phyloP scores from a whole-genome alignment of 2,113 vertebrate genomes.

The Callaeas wilsoni region DNA sequence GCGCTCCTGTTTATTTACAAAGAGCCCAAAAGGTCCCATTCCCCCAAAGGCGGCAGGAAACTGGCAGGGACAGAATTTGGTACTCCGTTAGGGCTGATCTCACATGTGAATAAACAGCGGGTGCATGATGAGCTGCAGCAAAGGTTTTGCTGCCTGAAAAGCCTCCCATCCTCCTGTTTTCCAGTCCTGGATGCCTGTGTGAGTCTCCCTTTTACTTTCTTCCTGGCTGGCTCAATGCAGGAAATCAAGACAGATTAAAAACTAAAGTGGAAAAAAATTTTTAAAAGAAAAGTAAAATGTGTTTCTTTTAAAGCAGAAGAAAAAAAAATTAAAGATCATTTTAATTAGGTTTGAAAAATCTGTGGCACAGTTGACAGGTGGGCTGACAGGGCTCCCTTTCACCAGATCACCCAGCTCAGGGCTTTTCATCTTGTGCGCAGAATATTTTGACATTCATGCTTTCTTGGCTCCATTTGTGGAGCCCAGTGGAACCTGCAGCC shows the following conservation, averaged over 20 bases:
- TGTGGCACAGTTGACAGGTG: not conserved
- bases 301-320: conserved; percentile 16
- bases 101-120: not conserved
- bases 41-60: conserved; percentile 32
- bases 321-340: conserved; percentile 43
- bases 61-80: conserved; percentile 27
- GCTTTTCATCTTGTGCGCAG: conserved; percentile 22
- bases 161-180: not conserved
- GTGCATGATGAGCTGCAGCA: not conserved
- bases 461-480: conserved; percentile 52
- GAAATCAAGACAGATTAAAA: conserved; percentile 36
- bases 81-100: conserved; percentile 27
- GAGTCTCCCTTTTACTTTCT: conserved; percentile 3
- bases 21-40: conserved; percentile 40
- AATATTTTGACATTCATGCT: conserved; percentile 65
- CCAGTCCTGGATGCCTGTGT: not conserved
- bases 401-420: not conserved
- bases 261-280: accelerated
- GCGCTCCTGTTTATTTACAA: conserved; percentile 43
- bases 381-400: conserved; percentile 62
- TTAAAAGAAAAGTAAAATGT: not conserved
- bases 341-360: conserved; percentile 68
- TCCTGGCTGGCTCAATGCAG: not conserved
- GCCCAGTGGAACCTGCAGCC: conserved; percentile 58
- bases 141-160: not conserved